These are phyloP conservation scores for Cryptophagus acutangulus DNA, from an alignment of 2,888 invertebrate genomes.

Conservation along the genomic window DNA sequence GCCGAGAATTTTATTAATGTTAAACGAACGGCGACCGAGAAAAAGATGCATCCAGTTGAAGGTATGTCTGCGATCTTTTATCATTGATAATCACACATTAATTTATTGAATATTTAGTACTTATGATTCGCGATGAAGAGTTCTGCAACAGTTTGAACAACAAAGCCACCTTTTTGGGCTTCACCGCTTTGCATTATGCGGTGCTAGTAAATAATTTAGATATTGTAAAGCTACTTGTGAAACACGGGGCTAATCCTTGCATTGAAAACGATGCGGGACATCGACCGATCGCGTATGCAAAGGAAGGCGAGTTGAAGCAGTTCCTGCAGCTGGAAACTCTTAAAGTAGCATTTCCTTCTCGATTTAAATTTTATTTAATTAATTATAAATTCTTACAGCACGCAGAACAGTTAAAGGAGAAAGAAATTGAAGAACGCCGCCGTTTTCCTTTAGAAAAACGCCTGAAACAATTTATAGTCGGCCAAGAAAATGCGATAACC, in stretches of 20 bases:
- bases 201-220: constrained; percentile 66
- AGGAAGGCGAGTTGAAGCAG: constrained; percentile 59
- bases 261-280: constrained; percentile 75
- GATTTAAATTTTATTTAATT: too few species aligned
- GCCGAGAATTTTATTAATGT: constrained; percentile 73
- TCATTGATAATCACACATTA: constrained; percentile 43
- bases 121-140: constrained; percentile 72
- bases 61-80: constrained; percentile 48
- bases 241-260: constrained; percentile 69
- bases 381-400: neutral
- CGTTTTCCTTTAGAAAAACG: constrained; percentile 72
- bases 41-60: constrained; percentile 68
- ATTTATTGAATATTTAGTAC: constrained; percentile 45
- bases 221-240: constrained; percentile 61
- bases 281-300: constrained; percentile 68
- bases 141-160: constrained; percentile 68
- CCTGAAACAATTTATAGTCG: constrained; percentile 8
- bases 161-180: constrained; percentile 74
- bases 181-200: constrained; percentile 87
- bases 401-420: constrained; percentile 54
- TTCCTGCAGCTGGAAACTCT: constrained; percentile 55
- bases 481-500: constrained; percentile 65
- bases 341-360: constrained; percentile 44
- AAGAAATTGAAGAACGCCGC: constrained; percentile 73
- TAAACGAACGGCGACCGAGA: constrained; percentile 59